Evolutionary conservation across 2,888 invertebrate species (phyloP).

Genomic region (Drosophila mayaguana): DNA sequence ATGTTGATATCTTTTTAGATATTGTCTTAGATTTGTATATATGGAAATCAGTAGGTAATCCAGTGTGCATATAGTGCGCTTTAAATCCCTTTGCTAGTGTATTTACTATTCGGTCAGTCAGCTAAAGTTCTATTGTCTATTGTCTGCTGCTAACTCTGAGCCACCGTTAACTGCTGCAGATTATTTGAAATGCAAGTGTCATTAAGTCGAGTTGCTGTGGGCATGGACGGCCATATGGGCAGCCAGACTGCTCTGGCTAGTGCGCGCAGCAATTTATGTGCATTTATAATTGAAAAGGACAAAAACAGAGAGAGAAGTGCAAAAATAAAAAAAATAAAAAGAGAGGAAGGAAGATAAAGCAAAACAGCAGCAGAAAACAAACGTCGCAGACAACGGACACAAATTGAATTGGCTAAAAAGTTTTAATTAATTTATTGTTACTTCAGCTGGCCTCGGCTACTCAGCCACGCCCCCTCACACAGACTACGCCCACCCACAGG

Average conservation of each 20-base stretch:
- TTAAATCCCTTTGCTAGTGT: not conserved
- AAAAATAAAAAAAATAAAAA: slow-evolving; percentile 3
- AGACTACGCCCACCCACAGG: slow-evolving; percentile 18
- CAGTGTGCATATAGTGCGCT: not conserved
- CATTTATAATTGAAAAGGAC: slow-evolving; percentile 79
- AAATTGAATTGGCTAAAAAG: slow-evolving; percentile 82
- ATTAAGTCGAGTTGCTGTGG: slow-evolving; percentile 54
- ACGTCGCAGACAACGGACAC: slow-evolving; percentile 70
- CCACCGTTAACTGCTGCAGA: slow-evolving; percentile 28
- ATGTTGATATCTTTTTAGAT: too few species aligned
- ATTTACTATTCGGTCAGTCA: not conserved
- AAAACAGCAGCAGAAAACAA: slow-evolving; percentile 38
- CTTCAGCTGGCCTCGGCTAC: slow-evolving; percentile 62
- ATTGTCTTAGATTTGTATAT: too few species aligned
- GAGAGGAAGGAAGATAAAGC: not conserved
- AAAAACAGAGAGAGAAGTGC: slow-evolving; percentile 29
- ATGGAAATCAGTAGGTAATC: too few species aligned
- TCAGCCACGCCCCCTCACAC: not conserved
- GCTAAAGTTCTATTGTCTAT: not conserved
- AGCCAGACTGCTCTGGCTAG: slow-evolving; percentile 5
- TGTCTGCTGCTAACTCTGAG: slow-evolving; percentile 3
- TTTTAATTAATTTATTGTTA: slow-evolving; percentile 81
- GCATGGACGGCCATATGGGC: slow-evolving; percentile 42
- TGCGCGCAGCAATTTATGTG: slow-evolving; percentile 75
- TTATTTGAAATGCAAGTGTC: slow-evolving; percentile 77